Evolutionary conservation across 2,888 invertebrate genomes (phyloP), one percentile per base, ranked within the genome.

Genomic region (Pyrgus malvae): DNA sequence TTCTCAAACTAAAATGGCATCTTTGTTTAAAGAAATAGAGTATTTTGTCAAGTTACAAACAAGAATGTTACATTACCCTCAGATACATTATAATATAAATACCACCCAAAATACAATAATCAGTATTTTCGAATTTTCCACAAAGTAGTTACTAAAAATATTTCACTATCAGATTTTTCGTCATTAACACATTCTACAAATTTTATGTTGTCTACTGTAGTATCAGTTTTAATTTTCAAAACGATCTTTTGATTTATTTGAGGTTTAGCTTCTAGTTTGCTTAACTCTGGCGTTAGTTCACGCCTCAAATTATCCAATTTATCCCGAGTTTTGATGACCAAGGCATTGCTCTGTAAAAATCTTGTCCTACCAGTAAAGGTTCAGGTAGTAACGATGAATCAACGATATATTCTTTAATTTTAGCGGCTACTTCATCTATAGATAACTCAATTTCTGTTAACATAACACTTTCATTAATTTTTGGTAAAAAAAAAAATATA

Each of bases 351-450:
- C 11, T 38, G 38, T n/a, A 19, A 16, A 38, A 38, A 38, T 40
- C 11, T 40, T 40, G 40, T 19, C 40, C 40, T 7, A 40, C 40
- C 11, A 40, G 5, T 12, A 40, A 12, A 6, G 17, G 40, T 11
- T 40, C 40, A 21, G 40, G 40, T 6, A 40, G 40, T 2, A 40
- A n/a, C n/a, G 40, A 40, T 7, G 40, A 6, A 11, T 40, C 40
- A 12, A 40, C 40, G 7, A 40, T 19, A 11, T 40, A 40, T 1
- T 17, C 40, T 21, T 40, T 40, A 2, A 40, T 21, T 12, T 40
- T 40, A 21, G 40, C 40, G 2, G 21, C 19, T 12, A 40, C 21
- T 21, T 40, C 40, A n/a, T 40, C 21, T 40, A 40, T 40, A 19
- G 40, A 2, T 19, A 40, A 4, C 1, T 40, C 21, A 19, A 40